Percentiles rank a stretch among this genome's conserved stretches.
These are phyloP conservation scores for Galago senegalensis DNA, from an alignment of 2,797 vertebrate genomes.

Conservation along the genomic window DNA sequence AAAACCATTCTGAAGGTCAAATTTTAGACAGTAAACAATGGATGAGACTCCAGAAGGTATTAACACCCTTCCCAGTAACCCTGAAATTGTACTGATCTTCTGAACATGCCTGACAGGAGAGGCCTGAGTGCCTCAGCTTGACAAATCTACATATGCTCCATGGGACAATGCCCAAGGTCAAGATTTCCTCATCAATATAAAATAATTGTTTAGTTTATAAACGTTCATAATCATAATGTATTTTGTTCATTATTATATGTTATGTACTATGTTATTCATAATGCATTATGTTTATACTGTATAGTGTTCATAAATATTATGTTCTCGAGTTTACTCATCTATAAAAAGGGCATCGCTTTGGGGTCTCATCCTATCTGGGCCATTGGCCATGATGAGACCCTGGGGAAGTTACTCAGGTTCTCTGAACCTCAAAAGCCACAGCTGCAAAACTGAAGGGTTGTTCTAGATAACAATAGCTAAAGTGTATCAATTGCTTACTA, in stretches of 20 bases:
- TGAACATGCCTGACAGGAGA: background rate
- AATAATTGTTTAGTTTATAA: background rate
- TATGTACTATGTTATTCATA: background rate
- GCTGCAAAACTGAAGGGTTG: background rate
- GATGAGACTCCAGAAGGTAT: background rate
- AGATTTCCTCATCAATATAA: constrained; percentile 2
- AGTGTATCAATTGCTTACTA: background rate
- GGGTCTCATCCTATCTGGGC: background rate
- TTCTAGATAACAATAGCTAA: background rate
- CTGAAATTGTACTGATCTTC: background rate
- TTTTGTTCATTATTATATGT: background rate
- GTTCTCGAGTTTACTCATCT: background rate
- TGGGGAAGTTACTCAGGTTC: background rate
- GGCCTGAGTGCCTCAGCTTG: background rate
- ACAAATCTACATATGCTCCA: background rate
- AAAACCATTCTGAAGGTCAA: background rate
- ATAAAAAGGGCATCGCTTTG: background rate
- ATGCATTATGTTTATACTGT: background rate
- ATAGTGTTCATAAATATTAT: background rate
- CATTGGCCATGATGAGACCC: background rate
- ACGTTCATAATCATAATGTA: background rate
- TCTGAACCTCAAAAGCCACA: background rate
- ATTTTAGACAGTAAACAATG: background rate
- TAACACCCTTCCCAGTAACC: background rate
- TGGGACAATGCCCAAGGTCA: background rate